These are phyloP conservation scores for Amiota minor DNA, from an alignment of 2,888 invertebrate species.

Conservation along the genomic window DNA sequence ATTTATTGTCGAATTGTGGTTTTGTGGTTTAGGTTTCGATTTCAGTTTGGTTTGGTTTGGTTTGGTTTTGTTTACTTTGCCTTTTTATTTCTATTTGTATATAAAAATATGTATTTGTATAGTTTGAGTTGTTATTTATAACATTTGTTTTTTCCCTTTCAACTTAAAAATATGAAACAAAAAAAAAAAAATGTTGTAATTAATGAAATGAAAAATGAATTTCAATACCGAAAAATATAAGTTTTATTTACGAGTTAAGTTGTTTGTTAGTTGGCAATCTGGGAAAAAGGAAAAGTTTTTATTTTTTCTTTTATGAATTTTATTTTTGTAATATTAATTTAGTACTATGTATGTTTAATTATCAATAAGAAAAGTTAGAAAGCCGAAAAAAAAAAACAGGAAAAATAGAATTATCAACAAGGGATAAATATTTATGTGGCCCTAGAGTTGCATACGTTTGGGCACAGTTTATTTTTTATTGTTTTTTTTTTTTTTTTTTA, in stretches of 20 bases:
- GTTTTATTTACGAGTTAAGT: neutral
- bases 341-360: too few species aligned
- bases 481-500: too few species aligned
- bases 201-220: conserved; percentile 49
- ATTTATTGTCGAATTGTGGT: conserved; percentile 52
- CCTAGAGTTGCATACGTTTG: too few species aligned
- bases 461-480: too few species aligned
- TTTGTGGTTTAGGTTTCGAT: neutral
- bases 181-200: conserved; percentile 41
- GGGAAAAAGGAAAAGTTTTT: too few species aligned
- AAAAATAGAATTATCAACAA: too few species aligned
- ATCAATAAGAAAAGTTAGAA: too few species aligned
- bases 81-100: neutral
- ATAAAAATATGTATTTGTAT: neutral
- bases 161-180: neutral
- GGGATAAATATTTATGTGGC: too few species aligned
- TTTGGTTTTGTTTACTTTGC: conserved; percentile 33
- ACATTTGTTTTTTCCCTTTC: neutral
- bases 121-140: too few species aligned
- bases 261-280: neutral
- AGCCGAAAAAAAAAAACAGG: conserved; percentile 8
- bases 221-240: conserved; percentile 36
- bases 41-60: too few species aligned
- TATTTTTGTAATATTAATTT: too few species aligned
- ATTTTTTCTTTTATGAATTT: too few species aligned